Evolutionary conservation across 1,140 invertebrate species (phyloP).

Genomic region (Procambarus virginalis): DNA sequence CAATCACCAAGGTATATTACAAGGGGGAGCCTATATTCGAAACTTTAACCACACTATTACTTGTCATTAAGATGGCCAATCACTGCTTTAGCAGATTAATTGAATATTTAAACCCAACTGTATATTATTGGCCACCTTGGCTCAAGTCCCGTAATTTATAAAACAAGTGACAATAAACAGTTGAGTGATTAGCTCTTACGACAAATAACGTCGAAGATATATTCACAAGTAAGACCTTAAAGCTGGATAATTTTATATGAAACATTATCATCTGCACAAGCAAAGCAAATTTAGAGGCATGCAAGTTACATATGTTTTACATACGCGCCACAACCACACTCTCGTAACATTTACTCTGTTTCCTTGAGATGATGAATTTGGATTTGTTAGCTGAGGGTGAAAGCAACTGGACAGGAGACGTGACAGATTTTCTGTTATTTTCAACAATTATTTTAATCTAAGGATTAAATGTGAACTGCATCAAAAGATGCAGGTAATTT

Average conservation of each 20-base stretch:
- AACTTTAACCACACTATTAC: neutral
- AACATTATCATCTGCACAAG: neutral
- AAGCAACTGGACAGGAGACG: slow-evolving; percentile 59
- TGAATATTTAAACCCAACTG: neutral
- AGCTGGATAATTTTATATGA: neutral
- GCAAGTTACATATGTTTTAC: neutral
- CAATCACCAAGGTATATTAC: slow-evolving; percentile 59
- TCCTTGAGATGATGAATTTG: neutral
- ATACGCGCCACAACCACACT: neutral
- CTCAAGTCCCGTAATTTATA: neutral
- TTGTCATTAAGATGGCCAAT: neutral
- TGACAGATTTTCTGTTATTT: slow-evolving; percentile 31
- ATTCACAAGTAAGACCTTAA: neutral
- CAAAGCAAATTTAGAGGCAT: neutral
- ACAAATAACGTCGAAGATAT: neutral
- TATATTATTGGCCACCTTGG: neutral
- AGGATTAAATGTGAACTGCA: neutral
- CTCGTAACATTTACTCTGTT: neutral
- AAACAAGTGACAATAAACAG: neutral
- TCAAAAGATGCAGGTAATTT: neutral
- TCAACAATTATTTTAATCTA: neutral
- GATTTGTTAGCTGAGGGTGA: slow-evolving; percentile 38
- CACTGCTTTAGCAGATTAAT: neutral
- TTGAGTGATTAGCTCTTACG: neutral
- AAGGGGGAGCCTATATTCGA: neutral